Percentiles rank a stretch among this genome's conserved stretches.
phyloP scores from a whole-genome alignment of 2,113 vertebrate species.

The Hyperopisus bebe region DNA sequence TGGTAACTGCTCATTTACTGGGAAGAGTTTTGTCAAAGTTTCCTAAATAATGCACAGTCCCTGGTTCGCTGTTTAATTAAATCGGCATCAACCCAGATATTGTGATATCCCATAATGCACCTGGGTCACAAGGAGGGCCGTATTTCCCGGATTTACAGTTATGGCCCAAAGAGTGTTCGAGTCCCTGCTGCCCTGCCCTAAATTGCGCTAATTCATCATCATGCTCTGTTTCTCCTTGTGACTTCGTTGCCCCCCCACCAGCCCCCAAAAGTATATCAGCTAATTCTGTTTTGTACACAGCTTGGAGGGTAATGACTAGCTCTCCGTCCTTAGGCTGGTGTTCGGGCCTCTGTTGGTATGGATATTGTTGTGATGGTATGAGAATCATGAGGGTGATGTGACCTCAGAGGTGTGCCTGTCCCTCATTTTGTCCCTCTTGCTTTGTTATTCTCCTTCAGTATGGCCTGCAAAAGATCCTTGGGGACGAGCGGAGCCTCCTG shows the following conservation, averaged over 20 bases:
- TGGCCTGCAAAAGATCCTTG: conserved; percentile 86
- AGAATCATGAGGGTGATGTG: neutral
- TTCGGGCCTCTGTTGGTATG: neutral
- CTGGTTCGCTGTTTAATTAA: conserved; percentile 42
- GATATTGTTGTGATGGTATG: neutral
- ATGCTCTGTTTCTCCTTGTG: conserved; percentile 41
- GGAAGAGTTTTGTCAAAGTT: conserved; percentile 37
- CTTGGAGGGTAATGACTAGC: neutral
- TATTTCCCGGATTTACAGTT: conserved; percentile 40
- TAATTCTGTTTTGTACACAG: neutral
- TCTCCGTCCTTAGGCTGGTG: neutral
- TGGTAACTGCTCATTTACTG: conserved; percentile 16
- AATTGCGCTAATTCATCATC: conserved; percentile 59
- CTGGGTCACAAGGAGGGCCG: conserved; percentile 34
- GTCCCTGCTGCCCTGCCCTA: conserved; percentile 54
- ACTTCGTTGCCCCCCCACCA: neutral
- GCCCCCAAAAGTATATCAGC: neutral
- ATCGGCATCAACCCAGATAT: conserved; percentile 49
- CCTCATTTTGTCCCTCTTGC: neutral
- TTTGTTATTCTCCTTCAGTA: conserved; percentile 61
- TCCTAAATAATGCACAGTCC: conserved; percentile 47
- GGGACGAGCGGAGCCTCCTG: conserved; percentile 83
- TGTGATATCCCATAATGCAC: conserved; percentile 41
- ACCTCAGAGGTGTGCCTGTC: neutral
- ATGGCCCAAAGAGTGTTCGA: conserved; percentile 47